Evolutionary conservation across 1,140 invertebrate species (phyloP).

Genomic region (Ceratosolen solmsi): DNA sequence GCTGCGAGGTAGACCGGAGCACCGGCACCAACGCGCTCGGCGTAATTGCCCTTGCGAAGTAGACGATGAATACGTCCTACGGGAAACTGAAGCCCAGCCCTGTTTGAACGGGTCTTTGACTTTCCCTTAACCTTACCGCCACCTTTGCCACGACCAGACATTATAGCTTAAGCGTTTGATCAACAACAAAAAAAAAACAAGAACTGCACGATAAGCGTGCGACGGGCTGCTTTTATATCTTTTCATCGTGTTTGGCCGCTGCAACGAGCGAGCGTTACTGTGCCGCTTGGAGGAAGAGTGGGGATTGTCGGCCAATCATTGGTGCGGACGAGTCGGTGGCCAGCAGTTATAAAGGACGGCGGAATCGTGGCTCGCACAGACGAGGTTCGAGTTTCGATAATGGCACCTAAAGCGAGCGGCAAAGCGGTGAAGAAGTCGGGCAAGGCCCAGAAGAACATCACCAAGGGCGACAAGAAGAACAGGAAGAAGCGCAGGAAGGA

Average conservation of each 20-base stretch:
- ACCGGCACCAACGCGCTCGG: conserved; percentile 74
- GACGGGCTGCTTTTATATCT: neutral
- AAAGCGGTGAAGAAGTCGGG: conserved; percentile 75
- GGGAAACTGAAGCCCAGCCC: neutral
- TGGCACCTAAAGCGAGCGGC: conserved; percentile 72
- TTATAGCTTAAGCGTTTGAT: conserved; percentile 42
- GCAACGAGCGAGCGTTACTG: no score
- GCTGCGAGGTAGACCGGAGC: conserved; percentile 79
- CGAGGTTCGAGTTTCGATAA: conserved; percentile 55
- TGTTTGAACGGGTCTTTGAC: neutral
- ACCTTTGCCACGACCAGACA: conserved; percentile 78
- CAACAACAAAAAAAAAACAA: neutral
- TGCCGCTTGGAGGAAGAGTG: neutral
- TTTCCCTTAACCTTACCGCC: conserved; percentile 61
- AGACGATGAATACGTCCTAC: conserved; percentile 2
- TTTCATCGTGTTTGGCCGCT: neutral
- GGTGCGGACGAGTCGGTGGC: neutral
- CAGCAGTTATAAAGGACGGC: neutral
- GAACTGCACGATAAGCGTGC: neutral
- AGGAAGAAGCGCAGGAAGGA: conserved; percentile 78
- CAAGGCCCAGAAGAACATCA: conserved; percentile 73
- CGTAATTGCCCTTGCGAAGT: conserved; percentile 79
- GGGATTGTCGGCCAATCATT: neutral
- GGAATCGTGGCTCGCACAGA: neutral
- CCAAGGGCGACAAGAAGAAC: conserved; percentile 75